These are phyloP conservation scores for Drosophila monieri DNA, from an alignment of 2,888 invertebrate species.

Conservation along the genomic window DNA sequence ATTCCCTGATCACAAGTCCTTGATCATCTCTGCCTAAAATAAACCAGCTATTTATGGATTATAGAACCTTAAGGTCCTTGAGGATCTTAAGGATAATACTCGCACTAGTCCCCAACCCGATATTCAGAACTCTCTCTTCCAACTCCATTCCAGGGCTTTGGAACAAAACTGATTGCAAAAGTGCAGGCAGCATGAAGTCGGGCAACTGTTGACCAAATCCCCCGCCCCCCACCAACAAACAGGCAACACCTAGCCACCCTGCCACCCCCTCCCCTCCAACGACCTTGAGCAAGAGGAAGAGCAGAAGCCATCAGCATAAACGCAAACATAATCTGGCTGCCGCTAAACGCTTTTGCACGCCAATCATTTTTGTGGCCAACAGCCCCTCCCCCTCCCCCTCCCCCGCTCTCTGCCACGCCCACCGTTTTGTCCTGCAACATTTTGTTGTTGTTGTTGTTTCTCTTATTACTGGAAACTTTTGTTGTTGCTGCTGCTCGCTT, in stretches of 20 bases:
- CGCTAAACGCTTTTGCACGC: conserved; percentile 45
- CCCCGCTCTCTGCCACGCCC: background rate
- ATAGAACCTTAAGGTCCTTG: too few species aligned
- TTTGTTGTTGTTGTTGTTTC: conserved; percentile 5
- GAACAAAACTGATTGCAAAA: too few species aligned
- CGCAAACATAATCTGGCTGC: conserved; percentile 33
- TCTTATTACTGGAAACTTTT: background rate
- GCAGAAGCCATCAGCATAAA: conserved; percentile 32
- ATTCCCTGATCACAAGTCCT: too few species aligned
- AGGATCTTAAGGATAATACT: too few species aligned
- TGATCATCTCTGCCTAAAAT: too few species aligned
- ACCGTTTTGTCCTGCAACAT: background rate
- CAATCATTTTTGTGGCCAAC: conserved; percentile 33
- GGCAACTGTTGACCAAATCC: too few species aligned
- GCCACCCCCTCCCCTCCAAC: background rate
- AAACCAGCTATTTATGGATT: too few species aligned
- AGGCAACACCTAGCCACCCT: too few species aligned
- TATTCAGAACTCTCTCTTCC: too few species aligned
- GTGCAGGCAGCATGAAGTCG: too few species aligned
- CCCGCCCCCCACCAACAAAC: background rate
- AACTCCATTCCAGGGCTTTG: too few species aligned
- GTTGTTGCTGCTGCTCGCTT: conserved; percentile 26
- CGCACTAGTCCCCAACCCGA: too few species aligned
- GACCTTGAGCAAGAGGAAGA: conserved; percentile 12
- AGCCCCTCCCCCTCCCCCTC: background rate